Percentiles rank a stretch among this genome's conserved stretches.
Conservation (phyloP, 2,113 vertebrate genomes). For the Mormoops blainvillei region DNA sequence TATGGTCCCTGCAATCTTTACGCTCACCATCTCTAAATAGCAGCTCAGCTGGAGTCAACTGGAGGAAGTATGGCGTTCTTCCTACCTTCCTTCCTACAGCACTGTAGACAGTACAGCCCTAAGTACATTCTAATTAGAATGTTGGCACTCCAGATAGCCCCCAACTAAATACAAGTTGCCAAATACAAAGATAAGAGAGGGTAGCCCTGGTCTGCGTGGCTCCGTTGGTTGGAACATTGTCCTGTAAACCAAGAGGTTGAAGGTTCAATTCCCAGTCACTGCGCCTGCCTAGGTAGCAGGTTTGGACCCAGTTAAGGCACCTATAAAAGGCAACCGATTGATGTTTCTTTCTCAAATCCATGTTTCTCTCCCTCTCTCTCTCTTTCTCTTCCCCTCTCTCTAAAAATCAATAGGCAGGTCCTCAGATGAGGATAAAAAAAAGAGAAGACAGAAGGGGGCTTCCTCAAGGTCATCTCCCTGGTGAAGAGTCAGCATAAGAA, state of each 20-base stretch:
- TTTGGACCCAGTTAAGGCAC: too few species aligned
- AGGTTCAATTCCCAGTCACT: too few species aligned
- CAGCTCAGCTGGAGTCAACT: neutral
- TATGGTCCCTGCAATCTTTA: neutral
- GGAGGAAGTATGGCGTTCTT: neutral
- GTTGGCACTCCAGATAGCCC: neutral
- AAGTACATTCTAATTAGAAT: neutral
- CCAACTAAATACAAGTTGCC: neutral
- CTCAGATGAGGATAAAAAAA: too few species aligned
- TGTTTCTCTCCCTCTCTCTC: too few species aligned
- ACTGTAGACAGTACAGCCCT: neutral
- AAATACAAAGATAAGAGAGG: neutral
- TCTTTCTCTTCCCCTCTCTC: too few species aligned
- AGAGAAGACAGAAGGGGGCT: neutral
- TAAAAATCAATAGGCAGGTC: too few species aligned
- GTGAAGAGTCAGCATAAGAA: neutral
- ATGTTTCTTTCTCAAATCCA: too few species aligned
- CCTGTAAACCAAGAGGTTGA: too few species aligned
- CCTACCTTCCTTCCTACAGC: neutral
- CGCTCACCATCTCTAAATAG: neutral
- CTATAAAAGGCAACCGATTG: too few species aligned
- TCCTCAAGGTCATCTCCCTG: neutral
- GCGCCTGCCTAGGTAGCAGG: too few species aligned
- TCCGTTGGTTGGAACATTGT: too few species aligned
- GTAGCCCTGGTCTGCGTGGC: neutral